Conservation (phyloP, 2,888 invertebrate species). For the Diarsia dahlii region DNA sequence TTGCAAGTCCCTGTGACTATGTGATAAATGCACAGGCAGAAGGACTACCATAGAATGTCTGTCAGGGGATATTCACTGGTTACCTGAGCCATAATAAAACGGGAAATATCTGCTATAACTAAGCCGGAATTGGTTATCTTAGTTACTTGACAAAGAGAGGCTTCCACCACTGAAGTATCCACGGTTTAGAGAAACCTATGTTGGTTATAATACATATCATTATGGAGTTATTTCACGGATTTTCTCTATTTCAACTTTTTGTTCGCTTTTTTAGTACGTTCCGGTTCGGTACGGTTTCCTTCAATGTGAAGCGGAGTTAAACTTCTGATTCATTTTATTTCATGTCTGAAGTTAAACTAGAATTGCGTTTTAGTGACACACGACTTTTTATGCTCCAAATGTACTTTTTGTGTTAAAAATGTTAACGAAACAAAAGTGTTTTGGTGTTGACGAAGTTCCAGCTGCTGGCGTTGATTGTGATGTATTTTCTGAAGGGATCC, state of each 20-base stretch:
- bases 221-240: neutral
- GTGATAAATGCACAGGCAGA: conserved; percentile 1
- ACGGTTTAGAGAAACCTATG: neutral
- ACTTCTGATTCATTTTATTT: conserved; percentile 29
- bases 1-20: conserved; percentile 35
- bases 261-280: too few species aligned
- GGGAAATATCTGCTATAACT: neutral
- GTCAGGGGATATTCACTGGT: neutral
- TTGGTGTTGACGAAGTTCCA: conserved; percentile 21
- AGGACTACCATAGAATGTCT: neutral
- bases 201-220: neutral
- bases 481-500: conserved; percentile 7
- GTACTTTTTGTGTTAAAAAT: conserved; percentile 56
- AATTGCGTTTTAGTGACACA: conserved; percentile 35
- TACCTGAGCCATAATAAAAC: neutral
- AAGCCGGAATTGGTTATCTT: neutral
- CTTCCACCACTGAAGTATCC: neutral
- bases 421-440: conserved; percentile 46
- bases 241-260: neutral
- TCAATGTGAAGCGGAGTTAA: neutral
- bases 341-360: conserved; percentile 31
- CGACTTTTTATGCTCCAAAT: conserved; percentile 40
- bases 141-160: conserved; percentile 1
- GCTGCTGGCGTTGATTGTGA: conserved; percentile 34
- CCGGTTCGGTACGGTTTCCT: too few species aligned